A percentile compares a stretch with the other conserved stretches of the same genome.
These are phyloP conservation scores for Sanderia malayensis DNA, from an alignment of 30 jellyfish, hydroid and myxozoan genomes.

Conservation along the genomic window DNA sequence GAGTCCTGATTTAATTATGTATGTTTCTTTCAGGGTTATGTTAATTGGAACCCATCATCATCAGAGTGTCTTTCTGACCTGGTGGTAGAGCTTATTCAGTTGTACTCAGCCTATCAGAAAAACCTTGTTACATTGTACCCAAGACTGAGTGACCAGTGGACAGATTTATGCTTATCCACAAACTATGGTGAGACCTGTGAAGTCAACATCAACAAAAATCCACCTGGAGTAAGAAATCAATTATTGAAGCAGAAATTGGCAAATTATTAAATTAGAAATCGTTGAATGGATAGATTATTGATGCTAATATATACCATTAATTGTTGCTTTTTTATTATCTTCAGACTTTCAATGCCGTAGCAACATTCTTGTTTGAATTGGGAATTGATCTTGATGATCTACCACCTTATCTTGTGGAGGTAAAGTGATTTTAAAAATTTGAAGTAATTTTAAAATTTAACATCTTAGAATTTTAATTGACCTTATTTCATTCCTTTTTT, in stretches of 20 bases:
- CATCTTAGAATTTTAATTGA: too few relatives aligned
- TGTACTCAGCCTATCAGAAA: conserved; percentile 20
- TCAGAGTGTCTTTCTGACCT: conserved; percentile 26
- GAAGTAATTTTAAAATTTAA: too few relatives aligned
- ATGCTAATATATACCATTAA: too few relatives aligned
- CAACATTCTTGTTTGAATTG: conserved; percentile 48
- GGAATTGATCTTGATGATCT: conserved; percentile 30
- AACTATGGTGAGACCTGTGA: conserved; percentile 40
- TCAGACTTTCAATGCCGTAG: conserved; percentile 53
- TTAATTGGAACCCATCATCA: conserved; percentile 47
- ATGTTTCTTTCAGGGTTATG: conserved; percentile 52
- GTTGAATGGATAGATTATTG: too few relatives aligned
- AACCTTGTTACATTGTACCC: conserved; percentile 23
- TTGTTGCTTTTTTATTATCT: conserved; percentile 9
- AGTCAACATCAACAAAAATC: conserved; percentile 17
- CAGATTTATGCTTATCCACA: conserved; percentile 29
- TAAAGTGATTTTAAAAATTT: not conserved
- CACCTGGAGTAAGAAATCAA: conserved; percentile 57
- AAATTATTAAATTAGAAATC: too few relatives aligned
- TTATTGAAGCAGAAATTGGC: too few relatives aligned
- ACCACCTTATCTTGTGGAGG: conserved; percentile 54
- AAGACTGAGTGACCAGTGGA: conserved; percentile 48
- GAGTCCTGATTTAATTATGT: too few relatives aligned
- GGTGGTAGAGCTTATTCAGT: conserved; percentile 14
- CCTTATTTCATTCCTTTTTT: too few relatives aligned